phyloP scores from a whole-genome alignment of 2,113 vertebrate species.

The Gallinago jamesoni region DNA sequence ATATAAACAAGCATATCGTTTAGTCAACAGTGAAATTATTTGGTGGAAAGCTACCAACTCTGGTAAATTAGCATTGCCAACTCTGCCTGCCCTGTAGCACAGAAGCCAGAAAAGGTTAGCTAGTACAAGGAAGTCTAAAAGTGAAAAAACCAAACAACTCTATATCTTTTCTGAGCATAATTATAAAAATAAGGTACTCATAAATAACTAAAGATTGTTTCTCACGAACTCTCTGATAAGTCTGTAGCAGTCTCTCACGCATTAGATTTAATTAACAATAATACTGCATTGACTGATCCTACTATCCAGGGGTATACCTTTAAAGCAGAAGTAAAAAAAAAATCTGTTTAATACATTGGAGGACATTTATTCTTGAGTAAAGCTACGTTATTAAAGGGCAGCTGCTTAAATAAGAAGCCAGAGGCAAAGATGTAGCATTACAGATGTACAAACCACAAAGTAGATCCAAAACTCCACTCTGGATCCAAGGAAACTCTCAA shows the following conservation, averaged over 20 bases:
- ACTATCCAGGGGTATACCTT: fast-evolving
- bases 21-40: conserved; percentile 15
- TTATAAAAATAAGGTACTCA: not conserved
- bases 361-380: not conserved
- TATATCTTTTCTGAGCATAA: not conserved
- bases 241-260: not conserved
- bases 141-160: not conserved
- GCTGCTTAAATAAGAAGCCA: not conserved
- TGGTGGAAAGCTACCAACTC: not conserved
- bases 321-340: not conserved
- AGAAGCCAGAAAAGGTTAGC: not conserved
- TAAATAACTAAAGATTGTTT: not conserved
- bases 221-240: not conserved
- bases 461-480: not conserved
- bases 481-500: not conserved
- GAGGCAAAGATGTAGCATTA: not conserved
- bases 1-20: not conserved
- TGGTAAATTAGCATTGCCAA: not conserved
- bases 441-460: not conserved
- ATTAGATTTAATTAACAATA: not conserved
- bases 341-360: not conserved
- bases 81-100: not conserved
- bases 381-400: not conserved
- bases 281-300: not conserved
- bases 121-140: not conserved